Base-by-base conservation (phyloP, 2,113 vertebrate species). In the Verasper variegatus region DNA sequence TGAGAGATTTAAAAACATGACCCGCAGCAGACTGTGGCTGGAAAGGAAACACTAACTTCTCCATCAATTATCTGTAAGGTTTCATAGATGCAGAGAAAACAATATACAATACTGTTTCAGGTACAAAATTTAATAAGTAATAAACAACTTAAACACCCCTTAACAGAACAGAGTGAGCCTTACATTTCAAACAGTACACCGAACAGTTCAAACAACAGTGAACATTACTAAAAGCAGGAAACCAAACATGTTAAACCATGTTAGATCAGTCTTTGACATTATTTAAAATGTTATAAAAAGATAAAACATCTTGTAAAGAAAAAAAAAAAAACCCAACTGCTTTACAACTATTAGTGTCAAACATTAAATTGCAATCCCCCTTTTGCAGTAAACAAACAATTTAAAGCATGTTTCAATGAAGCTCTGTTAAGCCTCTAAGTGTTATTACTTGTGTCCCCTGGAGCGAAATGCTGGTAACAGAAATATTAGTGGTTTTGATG, bases 401-500 rank as follows among this genome's bases (percentile, higher is more conserved):
- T 2, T 4, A 63, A 11, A 20, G 21, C 26, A 37, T 52, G 4
- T 67, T 35, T 47, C 7, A 24, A 0, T 35, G 10, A 66, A 71
- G 42, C 17, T 35, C 8, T 20, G 9, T 57, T 14, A 52, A 74
- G 21, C 60, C 27, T 71, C 57, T n/a, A 26, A 49, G 18, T 31
- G 0, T 59, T 70, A 40, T 68, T 68, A 45, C 2, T 51, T 13
- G 51, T 65, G 51, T 74, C 59, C 68, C 68, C 71, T 81, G 81
- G 56, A 78, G 73, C 75, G 68, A 64, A 59, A 76, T 5, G 47
- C 11, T 74, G 75, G 68, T 56, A 67, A 80, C 45, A 74, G 45
- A 70, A 52, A 4, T 23, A 93, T 95, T 95, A 91, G 70, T 80
- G n/a, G 45, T 74, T 88, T 59, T 66, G 9, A 6, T 10, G 8